Base-by-base conservation (phyloP, 1,140 invertebrate genomes). In the Drosophila biarmipes region DNA sequence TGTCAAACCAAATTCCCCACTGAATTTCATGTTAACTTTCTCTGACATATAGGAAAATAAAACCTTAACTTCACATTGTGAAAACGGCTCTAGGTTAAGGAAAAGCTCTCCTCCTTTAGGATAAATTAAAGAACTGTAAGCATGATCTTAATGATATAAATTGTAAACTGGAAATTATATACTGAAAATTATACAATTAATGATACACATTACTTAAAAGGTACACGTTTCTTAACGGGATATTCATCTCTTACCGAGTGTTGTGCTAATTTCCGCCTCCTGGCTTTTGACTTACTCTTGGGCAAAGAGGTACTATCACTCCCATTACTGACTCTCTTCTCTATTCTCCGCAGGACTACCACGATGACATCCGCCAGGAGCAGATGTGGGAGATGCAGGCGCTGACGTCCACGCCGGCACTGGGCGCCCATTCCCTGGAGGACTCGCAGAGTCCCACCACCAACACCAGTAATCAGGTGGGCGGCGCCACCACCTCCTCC, bases 301-400 rank as follows among this genome's bases (percentile, higher is more conserved):
- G 11, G 15, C n/a, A 2, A 2, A 8, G 7, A 17, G 17, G 45
- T 27, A 14, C 14, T 10, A n/a, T 34, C 17, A 31, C 1, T 31
- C 8, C 10, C 24, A 49, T 31, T 8, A 17, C 29, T 51, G 24
- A 15, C 19, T 38, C 19, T 6, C 19, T 40, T 2, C 5, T 40
- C 19, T n/a, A 27, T 46, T 7, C 29, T 7, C 38, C 46, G 6
- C 91, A 96, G 95, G 95, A 96, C 89, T 96, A 96, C 93, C 97
- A 97, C 92, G 96, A 97, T 82, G 96, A 97, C 77, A 97, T 97
- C 68, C 92, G 96, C 61, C 96, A 97, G 87, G 96, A 97, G 87
- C 96, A 97, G 91, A 96, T 97, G 94, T 94, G 96, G 92, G 96
- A 97, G 91, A 96, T 97, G 96, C 96, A 96, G 91, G 95, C 95